A percentile compares a stretch with the other conserved stretches of the same genome.
Conservation (phyloP, 2,797 vertebrate species). For the Pristis pectinata region DNA sequence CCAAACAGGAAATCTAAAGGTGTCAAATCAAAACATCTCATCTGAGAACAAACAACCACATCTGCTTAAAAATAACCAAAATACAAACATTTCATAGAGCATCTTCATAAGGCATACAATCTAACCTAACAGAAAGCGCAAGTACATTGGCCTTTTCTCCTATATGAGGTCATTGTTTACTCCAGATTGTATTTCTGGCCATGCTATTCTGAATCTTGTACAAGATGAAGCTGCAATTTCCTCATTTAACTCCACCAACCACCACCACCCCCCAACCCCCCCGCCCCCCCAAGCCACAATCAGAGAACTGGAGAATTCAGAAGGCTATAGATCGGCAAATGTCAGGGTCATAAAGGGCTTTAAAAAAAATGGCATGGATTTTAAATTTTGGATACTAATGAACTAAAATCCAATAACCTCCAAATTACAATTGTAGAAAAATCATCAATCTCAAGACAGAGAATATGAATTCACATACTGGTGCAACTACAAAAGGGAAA, state of each 20-base stretch:
- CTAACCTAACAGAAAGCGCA: neutral
- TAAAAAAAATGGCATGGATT: neutral
- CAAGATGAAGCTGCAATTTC: neutral
- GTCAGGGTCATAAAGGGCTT: neutral
- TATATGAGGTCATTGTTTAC: neutral
- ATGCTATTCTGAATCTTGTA: neutral
- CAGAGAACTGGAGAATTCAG: neutral
- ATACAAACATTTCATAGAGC: neutral
- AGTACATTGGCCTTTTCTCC: neutral
- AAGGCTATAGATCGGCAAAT: neutral
- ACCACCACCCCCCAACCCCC: neutral
- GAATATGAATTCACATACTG: neutral
- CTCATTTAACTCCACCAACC: neutral
- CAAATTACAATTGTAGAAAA: neutral
- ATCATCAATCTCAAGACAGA: neutral
- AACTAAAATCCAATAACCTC: neutral
- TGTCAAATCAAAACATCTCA: neutral
- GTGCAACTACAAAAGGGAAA: neutral
- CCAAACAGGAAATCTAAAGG: neutral
- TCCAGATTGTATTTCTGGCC: neutral
- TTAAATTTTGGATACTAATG: neutral
- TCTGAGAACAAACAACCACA: neutral
- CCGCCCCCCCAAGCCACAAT: neutral
- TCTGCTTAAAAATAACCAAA: neutral
- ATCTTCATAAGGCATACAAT: neutral